Base-by-base conservation (phyloP, 2,797 vertebrate species). In the Glyptemys insculpta region DNA sequence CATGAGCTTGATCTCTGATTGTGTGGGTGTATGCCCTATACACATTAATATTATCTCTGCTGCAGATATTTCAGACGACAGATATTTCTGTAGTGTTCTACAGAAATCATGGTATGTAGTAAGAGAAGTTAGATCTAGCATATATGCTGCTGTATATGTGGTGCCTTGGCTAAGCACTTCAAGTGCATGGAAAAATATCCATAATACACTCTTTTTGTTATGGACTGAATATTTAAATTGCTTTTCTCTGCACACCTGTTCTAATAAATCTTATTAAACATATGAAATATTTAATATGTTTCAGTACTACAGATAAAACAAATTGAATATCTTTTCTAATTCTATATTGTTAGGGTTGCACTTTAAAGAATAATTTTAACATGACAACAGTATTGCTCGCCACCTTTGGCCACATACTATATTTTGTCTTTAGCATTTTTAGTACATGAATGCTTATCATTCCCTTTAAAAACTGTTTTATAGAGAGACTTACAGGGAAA, bases 131-230 rank as follows among this genome's bases (percentile, higher is more conserved):
- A 47, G 29, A 50, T 81, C 49, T 49, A 86, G 44, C 83, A 50
- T 81, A 94, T 37, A 62, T 85, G 34, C 59, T 49, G 86, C 10
- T 9, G 62, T 88, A 44, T 72, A 79, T 90, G 3, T 62, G n/a
- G 5, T 94, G 53, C 83, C 57, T 93, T 93, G 82, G 86, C 82
- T 92, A 62, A 89, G 6, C 85, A 31, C 88, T 97, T 94, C 50
- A 85, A 49, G 80, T 91, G 52, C 18, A 19, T 52, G 25, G 8
- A 83, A 94, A 50, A 72, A 41, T 5, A 54, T 91, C 37, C 91
- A 47, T 78, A 65, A 91, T 87, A 90, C 85, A 27, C 9, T 81
- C 21, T 83, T 88, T 65, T 94, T 91, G 83, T 96, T 92, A 52
- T 5, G 83, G 29, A 12, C 23, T 92, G 79, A 90, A 80, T 89